phyloP scores from a whole-genome alignment of 2,797 vertebrate genomes.

The Falco naumanni region DNA sequence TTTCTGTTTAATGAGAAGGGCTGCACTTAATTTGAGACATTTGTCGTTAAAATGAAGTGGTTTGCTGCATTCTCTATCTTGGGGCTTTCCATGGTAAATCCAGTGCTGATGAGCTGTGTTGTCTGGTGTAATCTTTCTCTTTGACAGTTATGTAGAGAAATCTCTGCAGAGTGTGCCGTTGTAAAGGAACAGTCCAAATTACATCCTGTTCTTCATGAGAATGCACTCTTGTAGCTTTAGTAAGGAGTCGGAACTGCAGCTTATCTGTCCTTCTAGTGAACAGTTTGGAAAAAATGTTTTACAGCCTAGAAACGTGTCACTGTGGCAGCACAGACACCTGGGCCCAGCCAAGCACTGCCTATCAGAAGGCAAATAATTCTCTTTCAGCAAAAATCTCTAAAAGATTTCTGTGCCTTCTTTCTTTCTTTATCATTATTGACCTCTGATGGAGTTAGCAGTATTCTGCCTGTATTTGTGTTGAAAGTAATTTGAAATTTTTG shows the following conservation, averaged over 20 bases:
- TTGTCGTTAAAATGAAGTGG: background rate
- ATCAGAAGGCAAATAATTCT: background rate
- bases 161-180: background rate
- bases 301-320: background rate
- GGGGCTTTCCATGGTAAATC: background rate
- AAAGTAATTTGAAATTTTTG: background rate
- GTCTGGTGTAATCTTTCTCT: background rate
- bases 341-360: no score
- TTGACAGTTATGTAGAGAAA: background rate
- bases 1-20: background rate
- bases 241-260: background rate
- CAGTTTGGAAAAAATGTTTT: background rate
- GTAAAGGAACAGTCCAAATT: background rate
- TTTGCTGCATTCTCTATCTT: background rate
- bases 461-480: background rate
- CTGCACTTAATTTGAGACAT: background rate
- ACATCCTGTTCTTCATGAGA: no score
- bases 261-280: background rate
- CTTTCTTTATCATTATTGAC: background rate
- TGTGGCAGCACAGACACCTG: background rate
- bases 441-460: background rate
- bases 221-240: background rate
- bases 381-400: background rate
- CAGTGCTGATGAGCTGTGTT: background rate
- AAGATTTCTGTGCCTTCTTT: background rate